Base-by-base conservation (phyloP, 92 coral and sea anemone genomes). In the Palythoa grandiflora region DNA sequence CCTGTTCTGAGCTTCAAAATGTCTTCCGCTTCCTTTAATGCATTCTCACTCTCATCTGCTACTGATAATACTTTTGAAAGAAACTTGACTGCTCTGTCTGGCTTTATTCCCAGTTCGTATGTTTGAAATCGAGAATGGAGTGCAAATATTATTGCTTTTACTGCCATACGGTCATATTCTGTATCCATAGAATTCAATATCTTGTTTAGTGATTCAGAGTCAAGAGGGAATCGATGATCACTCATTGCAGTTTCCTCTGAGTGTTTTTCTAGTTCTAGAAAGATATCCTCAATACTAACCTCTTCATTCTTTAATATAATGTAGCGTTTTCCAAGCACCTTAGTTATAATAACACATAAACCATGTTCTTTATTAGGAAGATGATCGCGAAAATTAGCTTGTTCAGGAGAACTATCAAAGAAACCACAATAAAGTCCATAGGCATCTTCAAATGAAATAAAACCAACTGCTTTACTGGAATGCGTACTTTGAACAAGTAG, bases 291-390 rank as follows among this genome's bases (percentile, higher is more conserved):
- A 77, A 91, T 40, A 73, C 92, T 88, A 77, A 88, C 89, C 89
- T 84, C 87, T 71, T 91, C 89, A 76, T 77, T 91, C 84, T 91
- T 71, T 68, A 91, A 91, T 91, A 91, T 36, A 71, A 87, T 55
- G 73, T 88, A 91, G 60, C 91, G 94, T 91, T 91, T 88, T 73
- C 91, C 92, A 75, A 91, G 68, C 81, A 88, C 71, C 61, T 60
- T 73, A 84, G 83, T 75, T 71, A 84, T 72, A 73, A 90, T 87
- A 68, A 87, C 91, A 84, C 94, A 91, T 68, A 91, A 79, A 44
- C 89, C 92, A 91, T 91, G 92, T 51, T 91, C 94, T 87, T 71
- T 68, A 75, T 91, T 91, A 78, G 88, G 94, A 12, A 91, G 87
- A 77, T 91, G 91, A 78, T 87, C 93, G 38, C 91, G 90, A 80